Evolutionary conservation across 2,797 vertebrate genomes (phyloP).

Genomic region (Mormyrus hasselquistii): DNA sequence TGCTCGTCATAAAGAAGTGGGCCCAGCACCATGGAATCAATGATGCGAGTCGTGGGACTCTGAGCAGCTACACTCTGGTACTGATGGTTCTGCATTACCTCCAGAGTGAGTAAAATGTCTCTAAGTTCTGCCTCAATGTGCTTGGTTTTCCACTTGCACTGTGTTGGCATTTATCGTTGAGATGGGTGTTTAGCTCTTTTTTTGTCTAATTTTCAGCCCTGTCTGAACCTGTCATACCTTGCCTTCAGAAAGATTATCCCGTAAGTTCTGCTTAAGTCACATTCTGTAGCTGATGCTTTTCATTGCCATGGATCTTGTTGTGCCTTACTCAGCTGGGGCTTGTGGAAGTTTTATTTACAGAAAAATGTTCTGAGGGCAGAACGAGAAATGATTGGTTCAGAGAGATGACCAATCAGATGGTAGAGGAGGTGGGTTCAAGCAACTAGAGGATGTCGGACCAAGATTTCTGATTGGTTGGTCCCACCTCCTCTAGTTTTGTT

Average conservation of each 20-base stretch:
- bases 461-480: background rate
- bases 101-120: slow-evolving; percentile 78
- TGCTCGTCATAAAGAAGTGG: slow-evolving; percentile 92
- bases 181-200: background rate
- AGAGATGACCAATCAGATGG: background rate
- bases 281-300: background rate
- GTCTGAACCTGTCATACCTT: slow-evolving; percentile 84
- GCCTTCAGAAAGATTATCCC: slow-evolving; percentile 84
- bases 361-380: background rate
- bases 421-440: background rate
- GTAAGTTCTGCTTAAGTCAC: slow-evolving; percentile 63
- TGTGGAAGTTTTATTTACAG: background rate
- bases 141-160: background rate
- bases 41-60: slow-evolving; percentile 91
- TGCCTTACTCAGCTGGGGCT: background rate
- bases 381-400: background rate
- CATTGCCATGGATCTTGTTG: background rate
- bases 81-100: slow-evolving; percentile 97
- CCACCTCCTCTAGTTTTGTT: background rate
- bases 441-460: background rate
- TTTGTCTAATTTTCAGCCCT: slow-evolving; percentile 60
- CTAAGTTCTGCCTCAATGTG: background rate
- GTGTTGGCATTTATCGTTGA: background rate
- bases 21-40: slow-evolving; percentile 81
- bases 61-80: slow-evolving; percentile 91